These are phyloP conservation scores for Drosophila santomea DNA, from an alignment of 1,140 invertebrate genomes.

Conservation along the genomic window DNA sequence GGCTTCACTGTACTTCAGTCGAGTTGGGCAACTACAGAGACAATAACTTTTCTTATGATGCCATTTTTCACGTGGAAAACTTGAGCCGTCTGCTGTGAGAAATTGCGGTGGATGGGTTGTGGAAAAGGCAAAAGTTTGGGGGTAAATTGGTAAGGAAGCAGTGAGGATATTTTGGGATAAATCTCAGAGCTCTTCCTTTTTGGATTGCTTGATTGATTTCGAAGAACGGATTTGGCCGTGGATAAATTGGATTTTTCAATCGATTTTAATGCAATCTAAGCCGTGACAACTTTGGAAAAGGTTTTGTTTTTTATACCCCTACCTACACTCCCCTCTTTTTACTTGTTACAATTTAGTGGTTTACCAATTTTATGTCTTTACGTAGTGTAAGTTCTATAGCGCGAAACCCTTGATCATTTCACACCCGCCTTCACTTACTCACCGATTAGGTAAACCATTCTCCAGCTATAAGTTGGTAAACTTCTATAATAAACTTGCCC, in stretches of 20 bases:
- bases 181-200: conserved; percentile 17
- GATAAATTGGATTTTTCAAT: conserved; percentile 33
- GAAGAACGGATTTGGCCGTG: conserved; percentile 26
- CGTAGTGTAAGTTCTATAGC: too few relatives aligned
- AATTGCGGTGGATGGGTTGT: conserved; percentile 14
- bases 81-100: conserved; percentile 54
- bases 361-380: too few relatives aligned
- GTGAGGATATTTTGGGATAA: conserved; percentile 13
- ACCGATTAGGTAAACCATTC: conserved; percentile 27
- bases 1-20: conserved; percentile 30
- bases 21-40: conserved; percentile 58
- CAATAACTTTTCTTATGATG: conserved; percentile 76
- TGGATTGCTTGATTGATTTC: conserved; percentile 39
- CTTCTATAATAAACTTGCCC: conserved; percentile 40
- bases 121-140: conserved; percentile 1
- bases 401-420: background rate
- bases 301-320: background rate
- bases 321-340: too few relatives aligned
- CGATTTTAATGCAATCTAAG: conserved; percentile 1
- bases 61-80: conserved; percentile 79
- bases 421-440: conserved; percentile 9
- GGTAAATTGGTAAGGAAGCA: conserved; percentile 12
- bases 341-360: background rate
- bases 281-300: too few relatives aligned
- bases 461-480: conserved; percentile 29